Conservation (phyloP, 2,888 invertebrate genomes). For the Dolichomitus sp. region DNA sequence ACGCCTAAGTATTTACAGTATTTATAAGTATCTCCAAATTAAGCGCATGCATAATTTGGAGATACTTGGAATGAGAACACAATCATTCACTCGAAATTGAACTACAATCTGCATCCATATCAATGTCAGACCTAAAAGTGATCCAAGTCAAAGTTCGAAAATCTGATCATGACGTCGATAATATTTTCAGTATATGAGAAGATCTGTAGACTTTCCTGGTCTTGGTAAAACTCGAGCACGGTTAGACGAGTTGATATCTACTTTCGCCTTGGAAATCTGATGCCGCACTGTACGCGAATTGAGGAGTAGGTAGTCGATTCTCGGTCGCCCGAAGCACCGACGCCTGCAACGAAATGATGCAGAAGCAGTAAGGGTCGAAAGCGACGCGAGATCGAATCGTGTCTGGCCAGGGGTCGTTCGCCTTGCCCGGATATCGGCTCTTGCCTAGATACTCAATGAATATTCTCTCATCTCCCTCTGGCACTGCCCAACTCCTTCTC, state of each 20-base stretch:
- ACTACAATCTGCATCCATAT: not conserved
- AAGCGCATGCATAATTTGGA: too few relatives aligned
- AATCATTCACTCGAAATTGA: too few relatives aligned
- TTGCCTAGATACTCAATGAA: conserved; percentile 29
- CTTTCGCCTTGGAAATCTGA: conserved; percentile 20
- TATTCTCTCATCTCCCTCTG: conserved; percentile 22
- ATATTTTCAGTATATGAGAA: conserved; percentile 2
- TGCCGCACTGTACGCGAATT: conserved; percentile 36
- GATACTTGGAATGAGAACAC: too few relatives aligned
- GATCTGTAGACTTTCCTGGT: not conserved
- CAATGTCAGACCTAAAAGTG: not conserved
- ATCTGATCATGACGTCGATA: not conserved
- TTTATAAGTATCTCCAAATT: too few relatives aligned
- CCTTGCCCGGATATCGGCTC: conserved; percentile 30
- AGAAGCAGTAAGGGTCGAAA: conserved; percentile 14
- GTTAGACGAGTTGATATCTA: conserved; percentile 33
- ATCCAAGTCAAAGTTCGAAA: not conserved
- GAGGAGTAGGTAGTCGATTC: conserved; percentile 41
- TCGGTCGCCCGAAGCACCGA: conserved; percentile 33
- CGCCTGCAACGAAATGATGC: conserved; percentile 15
- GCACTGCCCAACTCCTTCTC: conserved; percentile 3
- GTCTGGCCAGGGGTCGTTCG: conserved; percentile 45
- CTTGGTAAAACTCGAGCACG: not conserved
- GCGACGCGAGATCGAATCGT: conserved; percentile 41
- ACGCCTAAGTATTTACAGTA: too few relatives aligned